phyloP scores from a whole-genome alignment of 2,888 invertebrate genomes.

The Drosophila acutilabella region DNA sequence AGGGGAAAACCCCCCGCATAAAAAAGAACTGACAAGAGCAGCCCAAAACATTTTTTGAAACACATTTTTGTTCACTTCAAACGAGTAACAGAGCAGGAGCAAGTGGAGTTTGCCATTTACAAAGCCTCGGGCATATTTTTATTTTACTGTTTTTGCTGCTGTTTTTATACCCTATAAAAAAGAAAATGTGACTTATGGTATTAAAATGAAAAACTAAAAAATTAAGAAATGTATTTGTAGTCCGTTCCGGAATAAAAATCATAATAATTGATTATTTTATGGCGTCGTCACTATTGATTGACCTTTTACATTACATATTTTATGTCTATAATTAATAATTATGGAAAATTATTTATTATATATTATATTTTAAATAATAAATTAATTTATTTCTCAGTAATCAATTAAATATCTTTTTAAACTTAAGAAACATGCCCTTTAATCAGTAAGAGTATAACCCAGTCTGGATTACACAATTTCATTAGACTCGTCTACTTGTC shows the following conservation, averaged over 20 bases:
- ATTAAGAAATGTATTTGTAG: no score
- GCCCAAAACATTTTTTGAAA: constrained; percentile 51
- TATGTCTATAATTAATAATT: no score
- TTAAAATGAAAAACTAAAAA: neutral
- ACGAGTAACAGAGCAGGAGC: constrained; percentile 39
- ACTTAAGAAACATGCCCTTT: neutral
- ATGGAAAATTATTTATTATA: no score
- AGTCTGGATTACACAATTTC: neutral
- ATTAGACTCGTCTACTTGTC: constrained; percentile 13
- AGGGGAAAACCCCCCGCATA: neutral
- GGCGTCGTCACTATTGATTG: no score
- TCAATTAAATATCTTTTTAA: no score
- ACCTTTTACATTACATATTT: no score
- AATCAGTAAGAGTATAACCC: neutral
- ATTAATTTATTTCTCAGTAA: no score
- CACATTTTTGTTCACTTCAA: constrained; percentile 67
- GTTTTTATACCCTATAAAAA: constrained; percentile 9
- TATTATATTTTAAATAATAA: no score
- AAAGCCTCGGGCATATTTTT: constrained; percentile 35
- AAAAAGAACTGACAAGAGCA: constrained; percentile 56
- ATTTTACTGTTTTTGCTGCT: constrained; percentile 24
- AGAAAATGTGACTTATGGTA: neutral
- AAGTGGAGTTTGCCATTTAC: constrained; percentile 46
- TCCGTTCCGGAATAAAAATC: no score
- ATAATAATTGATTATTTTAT: no score